phyloP scores from a whole-genome alignment of 2,888 invertebrate genomes.

The Sphaerophoria rueppellii region DNA sequence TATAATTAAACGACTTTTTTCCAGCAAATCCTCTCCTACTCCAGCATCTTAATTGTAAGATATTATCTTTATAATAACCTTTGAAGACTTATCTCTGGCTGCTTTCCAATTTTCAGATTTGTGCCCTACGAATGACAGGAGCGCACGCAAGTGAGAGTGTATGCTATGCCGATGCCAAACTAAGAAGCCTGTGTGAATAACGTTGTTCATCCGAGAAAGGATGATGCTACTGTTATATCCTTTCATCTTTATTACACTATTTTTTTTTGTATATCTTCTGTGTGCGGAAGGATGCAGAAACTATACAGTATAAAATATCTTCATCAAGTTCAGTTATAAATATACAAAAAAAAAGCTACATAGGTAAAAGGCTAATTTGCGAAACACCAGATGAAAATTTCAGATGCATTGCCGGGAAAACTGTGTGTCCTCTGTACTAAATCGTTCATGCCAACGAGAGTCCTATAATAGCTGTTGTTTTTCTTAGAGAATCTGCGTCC shows the following conservation, averaged over 20 bases:
- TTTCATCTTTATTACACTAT: constrained; percentile 58
- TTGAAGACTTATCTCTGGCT: constrained; percentile 56
- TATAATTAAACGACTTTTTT: constrained; percentile 69
- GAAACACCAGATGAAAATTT: constrained; percentile 56
- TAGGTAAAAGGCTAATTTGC: constrained; percentile 56
- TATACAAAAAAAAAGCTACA: constrained; percentile 26
- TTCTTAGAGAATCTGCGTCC: neutral
- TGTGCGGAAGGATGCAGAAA: constrained; percentile 33
- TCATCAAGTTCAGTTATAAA: constrained; percentile 60
- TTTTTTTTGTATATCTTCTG: neutral
- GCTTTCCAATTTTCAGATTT: constrained; percentile 51
- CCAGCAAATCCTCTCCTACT: constrained; percentile 48
- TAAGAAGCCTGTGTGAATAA: constrained; percentile 30
- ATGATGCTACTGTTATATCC: constrained; percentile 36
- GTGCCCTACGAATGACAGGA: constrained; percentile 34
- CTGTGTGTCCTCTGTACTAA: constrained; percentile 37
- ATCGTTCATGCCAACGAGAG: constrained; percentile 31
- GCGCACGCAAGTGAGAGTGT: constrained; percentile 20
- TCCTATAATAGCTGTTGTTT: constrained; percentile 9
- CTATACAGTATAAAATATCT: constrained; percentile 54
- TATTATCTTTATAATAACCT: constrained; percentile 68
- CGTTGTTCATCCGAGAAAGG: constrained; percentile 12
- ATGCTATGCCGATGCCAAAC: neutral
- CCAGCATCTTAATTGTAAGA: constrained; percentile 62
- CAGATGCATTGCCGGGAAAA: constrained; percentile 32